phyloP scores from a whole-genome alignment of 2,797 vertebrate species.

The Meriones psammophilus region DNA sequence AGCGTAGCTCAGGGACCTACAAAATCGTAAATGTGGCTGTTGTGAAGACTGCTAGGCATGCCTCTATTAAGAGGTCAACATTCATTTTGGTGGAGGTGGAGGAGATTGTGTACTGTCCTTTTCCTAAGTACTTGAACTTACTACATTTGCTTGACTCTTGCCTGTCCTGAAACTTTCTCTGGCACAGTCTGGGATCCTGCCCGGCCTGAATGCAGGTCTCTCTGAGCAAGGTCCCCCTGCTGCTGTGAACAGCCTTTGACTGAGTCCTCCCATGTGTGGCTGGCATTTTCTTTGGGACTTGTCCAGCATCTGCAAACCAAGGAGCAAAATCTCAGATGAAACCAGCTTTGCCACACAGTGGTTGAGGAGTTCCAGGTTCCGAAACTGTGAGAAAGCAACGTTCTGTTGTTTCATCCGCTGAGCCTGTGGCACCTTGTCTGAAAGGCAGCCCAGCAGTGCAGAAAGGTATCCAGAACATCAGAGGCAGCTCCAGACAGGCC shows the following conservation, averaged over 20 bases:
- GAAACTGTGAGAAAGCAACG: background rate
- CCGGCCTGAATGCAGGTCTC: background rate
- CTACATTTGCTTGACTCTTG: background rate
- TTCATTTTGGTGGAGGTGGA: no score
- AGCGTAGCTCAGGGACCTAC: background rate
- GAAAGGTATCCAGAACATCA: background rate
- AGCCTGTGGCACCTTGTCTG: background rate
- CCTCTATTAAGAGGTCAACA: background rate
- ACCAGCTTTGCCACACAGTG: background rate
- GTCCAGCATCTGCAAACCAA: background rate
- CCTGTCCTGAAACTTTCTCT: background rate
- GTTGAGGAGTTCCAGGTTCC: background rate
- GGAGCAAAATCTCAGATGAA: background rate
- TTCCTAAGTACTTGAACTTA: background rate
- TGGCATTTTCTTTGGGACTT: background rate
- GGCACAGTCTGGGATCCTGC: background rate
- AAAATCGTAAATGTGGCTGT: background rate
- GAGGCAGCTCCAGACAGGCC: background rate
- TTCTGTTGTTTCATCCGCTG: background rate
- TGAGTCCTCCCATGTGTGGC: background rate
- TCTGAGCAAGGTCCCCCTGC: background rate
- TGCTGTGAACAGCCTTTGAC: background rate
- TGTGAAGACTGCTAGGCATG: background rate
- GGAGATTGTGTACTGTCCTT: background rate
- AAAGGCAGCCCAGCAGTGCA: background rate